Percentiles rank a stretch among this genome's conserved stretches.
These are phyloP conservation scores for Cariama cristata DNA, from an alignment of 2,113 vertebrate genomes.

Conservation along the genomic window DNA sequence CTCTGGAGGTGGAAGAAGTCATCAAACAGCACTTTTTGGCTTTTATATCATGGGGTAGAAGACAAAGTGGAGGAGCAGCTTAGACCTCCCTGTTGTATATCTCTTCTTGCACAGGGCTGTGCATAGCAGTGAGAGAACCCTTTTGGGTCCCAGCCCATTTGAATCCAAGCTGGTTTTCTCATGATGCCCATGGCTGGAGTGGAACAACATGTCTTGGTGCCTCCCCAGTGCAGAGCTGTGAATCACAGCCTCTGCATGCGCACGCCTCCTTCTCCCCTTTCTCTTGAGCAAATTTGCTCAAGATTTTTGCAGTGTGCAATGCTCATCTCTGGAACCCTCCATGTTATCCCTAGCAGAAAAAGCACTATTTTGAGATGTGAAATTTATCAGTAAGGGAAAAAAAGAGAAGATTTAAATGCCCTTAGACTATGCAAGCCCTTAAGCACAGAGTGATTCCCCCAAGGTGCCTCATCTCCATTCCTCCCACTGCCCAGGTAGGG, in stretches of 20 bases:
- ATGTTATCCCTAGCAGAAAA: background rate
- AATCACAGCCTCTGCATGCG: background rate
- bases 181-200: background rate
- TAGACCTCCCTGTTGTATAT: too few species aligned
- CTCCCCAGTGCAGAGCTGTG: background rate
- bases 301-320: background rate
- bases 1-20: background rate
- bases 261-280: background rate
- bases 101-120: background rate
- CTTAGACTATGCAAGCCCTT: background rate
- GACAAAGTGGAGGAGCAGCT: background rate
- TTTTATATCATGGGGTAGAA: background rate
- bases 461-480: background rate
- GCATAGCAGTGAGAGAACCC: rapidly evolving
- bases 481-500: background rate
- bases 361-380: background rate
- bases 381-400: background rate
- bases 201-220: background rate
- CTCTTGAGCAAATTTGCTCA: background rate
- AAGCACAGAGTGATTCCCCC: background rate
- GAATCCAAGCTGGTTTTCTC: background rate
- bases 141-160: background rate
- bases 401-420: background rate
- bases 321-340: background rate
- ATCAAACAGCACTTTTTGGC: background rate